These are phyloP conservation scores for Beaufortia kweichowensis DNA, from an alignment of 2,113 vertebrate species.

Conservation along the genomic window DNA sequence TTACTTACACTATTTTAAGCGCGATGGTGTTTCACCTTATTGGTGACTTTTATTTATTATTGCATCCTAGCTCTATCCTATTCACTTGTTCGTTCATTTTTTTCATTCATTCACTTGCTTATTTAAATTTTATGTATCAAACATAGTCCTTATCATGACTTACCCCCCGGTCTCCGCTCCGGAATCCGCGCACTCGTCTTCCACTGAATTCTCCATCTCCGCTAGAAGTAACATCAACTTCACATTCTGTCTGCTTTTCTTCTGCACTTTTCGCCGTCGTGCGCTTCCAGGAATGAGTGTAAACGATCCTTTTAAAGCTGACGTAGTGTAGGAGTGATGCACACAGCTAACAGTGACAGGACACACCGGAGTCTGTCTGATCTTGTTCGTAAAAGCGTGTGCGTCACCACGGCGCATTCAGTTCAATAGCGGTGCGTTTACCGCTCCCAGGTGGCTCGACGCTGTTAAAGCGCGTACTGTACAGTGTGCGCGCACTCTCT, in stretches of 20 bases:
- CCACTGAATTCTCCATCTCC: conserved; percentile 33
- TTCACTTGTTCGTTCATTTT: too few species aligned
- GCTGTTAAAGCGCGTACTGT: conserved; percentile 21
- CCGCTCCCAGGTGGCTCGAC: conserved; percentile 31
- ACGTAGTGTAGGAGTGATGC: neutral
- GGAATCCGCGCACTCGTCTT: conserved; percentile 33
- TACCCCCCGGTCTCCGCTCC: conserved; percentile 33
- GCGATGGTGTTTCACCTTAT: neutral
- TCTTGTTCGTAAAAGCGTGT: conserved; percentile 8
- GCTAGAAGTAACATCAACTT: neutral
- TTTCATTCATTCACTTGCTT: neutral
- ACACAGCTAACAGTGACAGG: neutral
- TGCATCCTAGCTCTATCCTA: too few species aligned
- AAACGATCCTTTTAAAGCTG: neutral
- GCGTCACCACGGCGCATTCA: conserved; percentile 20
- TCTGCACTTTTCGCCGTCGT: neutral
- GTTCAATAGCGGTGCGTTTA: conserved; percentile 18
- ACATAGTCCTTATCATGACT: neutral
- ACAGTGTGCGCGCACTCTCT: neutral
- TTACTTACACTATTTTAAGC: neutral
- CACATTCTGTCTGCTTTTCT: neutral
- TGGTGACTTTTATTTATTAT: neutral
- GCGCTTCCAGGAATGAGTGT: neutral
- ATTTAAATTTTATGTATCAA: neutral
- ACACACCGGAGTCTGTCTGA: conserved; percentile 1